These are phyloP conservation scores for Atta cephalotes DNA, from an alignment of 1,140 invertebrate species.

Conservation along the genomic window DNA sequence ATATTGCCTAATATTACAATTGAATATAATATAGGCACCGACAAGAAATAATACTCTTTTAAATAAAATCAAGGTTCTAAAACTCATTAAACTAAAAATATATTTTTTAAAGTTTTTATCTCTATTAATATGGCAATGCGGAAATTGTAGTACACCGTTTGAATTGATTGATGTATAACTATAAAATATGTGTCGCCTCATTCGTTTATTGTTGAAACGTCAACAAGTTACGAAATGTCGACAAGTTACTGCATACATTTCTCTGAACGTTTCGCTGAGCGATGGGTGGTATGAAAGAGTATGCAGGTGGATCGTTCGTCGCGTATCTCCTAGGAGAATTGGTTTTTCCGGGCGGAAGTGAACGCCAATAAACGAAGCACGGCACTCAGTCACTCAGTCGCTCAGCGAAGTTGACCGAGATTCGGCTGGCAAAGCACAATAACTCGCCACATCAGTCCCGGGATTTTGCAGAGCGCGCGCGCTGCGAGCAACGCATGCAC, in stretches of 20 bases:
- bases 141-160: neutral
- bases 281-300: slow-evolving; percentile 42
- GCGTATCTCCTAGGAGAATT: slow-evolving; percentile 60
- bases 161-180: neutral
- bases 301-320: slow-evolving; percentile 3
- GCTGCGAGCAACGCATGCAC: slow-evolving; percentile 53
- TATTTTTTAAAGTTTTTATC: neutral
- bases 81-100: neutral
- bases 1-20: neutral
- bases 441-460: slow-evolving; percentile 69
- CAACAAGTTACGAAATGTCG: slow-evolving; percentile 12
- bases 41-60: neutral
- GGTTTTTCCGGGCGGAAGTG: slow-evolving; percentile 69
- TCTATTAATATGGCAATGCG: neutral
- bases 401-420: slow-evolving; percentile 73
- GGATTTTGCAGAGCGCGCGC: slow-evolving; percentile 63
- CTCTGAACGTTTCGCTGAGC: neutral
- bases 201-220: slow-evolving; percentile 5
- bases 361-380: slow-evolving; percentile 73
- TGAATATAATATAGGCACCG: neutral
- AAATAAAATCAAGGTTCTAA: neutral
- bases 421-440: slow-evolving; percentile 71
- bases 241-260: slow-evolving; percentile 1
- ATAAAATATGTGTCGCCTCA: neutral
- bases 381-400: slow-evolving; percentile 69